These are phyloP conservation scores for Bilobella aurantiaca DNA, from an alignment of 1,140 invertebrate genomes.

Conservation along the genomic window DNA sequence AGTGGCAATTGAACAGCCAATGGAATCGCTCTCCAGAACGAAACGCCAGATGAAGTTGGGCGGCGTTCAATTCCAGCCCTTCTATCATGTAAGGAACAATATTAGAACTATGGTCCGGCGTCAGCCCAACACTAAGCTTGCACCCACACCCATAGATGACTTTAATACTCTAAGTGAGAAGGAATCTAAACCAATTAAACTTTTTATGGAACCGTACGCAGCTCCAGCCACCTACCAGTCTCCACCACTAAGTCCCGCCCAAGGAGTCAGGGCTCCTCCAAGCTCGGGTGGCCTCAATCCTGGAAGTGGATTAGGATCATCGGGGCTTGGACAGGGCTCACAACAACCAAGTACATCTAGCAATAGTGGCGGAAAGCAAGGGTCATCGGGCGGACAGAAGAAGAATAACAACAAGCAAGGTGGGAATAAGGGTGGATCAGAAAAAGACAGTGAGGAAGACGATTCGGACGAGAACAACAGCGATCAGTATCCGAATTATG, in stretches of 20 bases:
- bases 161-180: neutral
- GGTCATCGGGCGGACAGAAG: neutral
- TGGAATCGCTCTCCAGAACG: neutral
- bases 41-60: neutral
- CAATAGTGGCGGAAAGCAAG: neutral
- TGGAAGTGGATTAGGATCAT: neutral
- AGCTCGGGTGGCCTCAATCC: neutral
- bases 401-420: neutral
- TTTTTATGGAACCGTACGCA: conserved; percentile 3
- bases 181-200: conserved; percentile 5
- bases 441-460: neutral
- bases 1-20: neutral
- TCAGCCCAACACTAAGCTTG: neutral
- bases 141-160: neutral
- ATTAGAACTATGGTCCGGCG: conserved; percentile 6
- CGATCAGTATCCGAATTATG: neutral
- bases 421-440: neutral
- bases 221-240: neutral
- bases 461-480: conserved; percentile 1
- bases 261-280: too few species aligned
- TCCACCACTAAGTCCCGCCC: neutral
- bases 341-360: neutral
- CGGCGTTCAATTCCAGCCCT: neutral
- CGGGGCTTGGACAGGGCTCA: neutral
- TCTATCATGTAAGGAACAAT: conserved; percentile 7